phyloP scores from a whole-genome alignment of 2,888 invertebrate genomes.

The Acrobasis repandana region DNA sequence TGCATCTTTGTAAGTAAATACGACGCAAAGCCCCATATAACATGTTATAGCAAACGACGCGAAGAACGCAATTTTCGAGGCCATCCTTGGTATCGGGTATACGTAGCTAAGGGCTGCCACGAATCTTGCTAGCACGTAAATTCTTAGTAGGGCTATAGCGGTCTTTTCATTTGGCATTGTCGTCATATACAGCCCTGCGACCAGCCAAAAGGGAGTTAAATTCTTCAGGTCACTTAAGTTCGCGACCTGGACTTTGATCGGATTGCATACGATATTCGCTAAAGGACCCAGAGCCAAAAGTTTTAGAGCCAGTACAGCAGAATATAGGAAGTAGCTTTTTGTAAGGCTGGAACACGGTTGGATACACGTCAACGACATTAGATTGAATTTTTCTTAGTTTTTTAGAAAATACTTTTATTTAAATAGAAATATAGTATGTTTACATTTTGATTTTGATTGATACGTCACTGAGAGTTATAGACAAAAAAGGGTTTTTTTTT shows the following conservation, averaged over 20 bases:
- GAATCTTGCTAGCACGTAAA: slow-evolving; percentile 44
- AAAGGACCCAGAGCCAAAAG: slow-evolving; percentile 39
- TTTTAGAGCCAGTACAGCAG: slow-evolving; percentile 37
- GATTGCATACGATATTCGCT: slow-evolving; percentile 41
- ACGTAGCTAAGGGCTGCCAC: slow-evolving; percentile 48
- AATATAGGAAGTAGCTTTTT: slow-evolving; percentile 42
- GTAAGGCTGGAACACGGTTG: slow-evolving; percentile 22
- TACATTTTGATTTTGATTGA: neutral
- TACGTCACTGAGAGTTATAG: neutral
- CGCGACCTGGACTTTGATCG: slow-evolving; percentile 49
- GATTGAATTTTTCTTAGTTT: neutral
- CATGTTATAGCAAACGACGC: slow-evolving; percentile 49
- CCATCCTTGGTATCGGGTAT: slow-evolving; percentile 36
- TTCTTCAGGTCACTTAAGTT: slow-evolving; percentile 57
- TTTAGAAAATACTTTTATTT: neutral
- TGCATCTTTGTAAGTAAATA: slow-evolving; percentile 44
- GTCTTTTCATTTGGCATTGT: slow-evolving; percentile 45
- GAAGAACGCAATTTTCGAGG: slow-evolving; percentile 45
- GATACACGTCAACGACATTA: neutral
- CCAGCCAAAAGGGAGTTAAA: slow-evolving; percentile 61
- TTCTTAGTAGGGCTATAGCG: slow-evolving; percentile 43
- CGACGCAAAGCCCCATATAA: slow-evolving; percentile 51
- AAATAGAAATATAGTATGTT: too few species aligned
- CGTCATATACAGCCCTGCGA: slow-evolving; percentile 54
- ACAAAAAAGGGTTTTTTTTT: neutral